Conservation (phyloP, 2,113 vertebrate species). For the Maccullochella peelii region DNA sequence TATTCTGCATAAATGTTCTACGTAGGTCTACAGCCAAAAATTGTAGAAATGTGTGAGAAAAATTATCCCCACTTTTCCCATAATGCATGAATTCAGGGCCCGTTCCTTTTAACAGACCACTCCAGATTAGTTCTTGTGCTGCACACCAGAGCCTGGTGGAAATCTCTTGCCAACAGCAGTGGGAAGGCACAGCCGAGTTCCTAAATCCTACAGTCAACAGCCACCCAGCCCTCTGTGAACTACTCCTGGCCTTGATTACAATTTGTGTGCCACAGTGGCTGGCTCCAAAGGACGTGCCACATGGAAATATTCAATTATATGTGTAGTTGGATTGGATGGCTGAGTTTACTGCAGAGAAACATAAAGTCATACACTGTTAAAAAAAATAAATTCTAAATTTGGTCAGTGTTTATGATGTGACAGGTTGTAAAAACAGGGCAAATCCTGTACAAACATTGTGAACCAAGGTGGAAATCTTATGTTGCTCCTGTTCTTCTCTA, state of each 20-base stretch:
- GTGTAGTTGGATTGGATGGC: conserved; percentile 29
- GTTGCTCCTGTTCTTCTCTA: conserved; percentile 32
- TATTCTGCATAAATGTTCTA: conserved; percentile 10
- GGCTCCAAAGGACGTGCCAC: conserved; percentile 47
- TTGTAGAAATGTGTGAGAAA: conserved; percentile 26
- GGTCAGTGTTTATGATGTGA: background rate
- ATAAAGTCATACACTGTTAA: conserved; percentile 8
- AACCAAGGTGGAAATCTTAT: conserved; percentile 31
- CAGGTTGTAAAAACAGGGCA: conserved; percentile 10
- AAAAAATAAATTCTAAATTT: conserved; percentile 11
- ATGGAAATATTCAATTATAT: conserved; percentile 65
- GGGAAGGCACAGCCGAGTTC: conserved; percentile 63
- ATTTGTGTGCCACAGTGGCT: conserved; percentile 64
- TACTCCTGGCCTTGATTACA: conserved; percentile 68
- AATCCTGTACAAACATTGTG: conserved; percentile 16
- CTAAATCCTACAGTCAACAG: conserved; percentile 72
- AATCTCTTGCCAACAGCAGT: conserved; percentile 65
- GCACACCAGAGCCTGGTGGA: conserved; percentile 66
- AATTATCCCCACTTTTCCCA: conserved; percentile 46
- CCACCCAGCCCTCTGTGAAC: conserved; percentile 54
- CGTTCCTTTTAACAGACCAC: conserved; percentile 65
- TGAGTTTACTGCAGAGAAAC: conserved; percentile 20
- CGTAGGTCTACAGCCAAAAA: conserved; percentile 23
- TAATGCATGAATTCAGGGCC: conserved; percentile 58
- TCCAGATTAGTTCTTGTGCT: conserved; percentile 79